Evolutionary conservation across 2,888 invertebrate species (phyloP).

Genomic region (Tinea semifulvella): DNA sequence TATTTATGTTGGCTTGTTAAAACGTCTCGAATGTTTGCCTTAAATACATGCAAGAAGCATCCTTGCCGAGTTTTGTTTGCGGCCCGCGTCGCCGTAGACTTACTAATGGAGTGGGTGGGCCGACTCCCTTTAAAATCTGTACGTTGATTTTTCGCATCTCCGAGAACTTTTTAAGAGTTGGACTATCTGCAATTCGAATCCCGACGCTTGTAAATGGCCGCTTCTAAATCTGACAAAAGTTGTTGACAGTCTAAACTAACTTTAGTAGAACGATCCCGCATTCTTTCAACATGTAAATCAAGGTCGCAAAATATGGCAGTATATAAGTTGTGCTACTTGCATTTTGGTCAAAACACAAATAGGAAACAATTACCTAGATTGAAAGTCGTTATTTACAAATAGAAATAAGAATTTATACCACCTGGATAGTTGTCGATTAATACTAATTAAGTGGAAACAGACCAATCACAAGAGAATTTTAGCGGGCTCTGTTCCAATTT

Average conservation of each 20-base stretch:
- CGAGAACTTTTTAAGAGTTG: neutral
- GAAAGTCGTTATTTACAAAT: constrained; percentile 4
- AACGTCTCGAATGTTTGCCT: constrained; percentile 34
- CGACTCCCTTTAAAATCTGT: constrained; percentile 48
- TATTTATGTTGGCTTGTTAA: constrained; percentile 40
- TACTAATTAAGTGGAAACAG: constrained; percentile 65
- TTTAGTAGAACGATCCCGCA: too few species aligned
- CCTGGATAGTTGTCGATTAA: constrained; percentile 52
- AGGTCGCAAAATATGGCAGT: too few species aligned
- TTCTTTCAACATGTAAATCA: too few species aligned
- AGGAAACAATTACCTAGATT: too few species aligned
- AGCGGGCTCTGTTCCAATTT: constrained; percentile 66
- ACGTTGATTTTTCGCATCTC: constrained; percentile 49
- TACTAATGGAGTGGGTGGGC: constrained; percentile 50
- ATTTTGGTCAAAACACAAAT: too few species aligned
- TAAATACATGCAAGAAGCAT: constrained; percentile 46
- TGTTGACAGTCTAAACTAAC: too few species aligned
- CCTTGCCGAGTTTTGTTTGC: constrained; percentile 42
- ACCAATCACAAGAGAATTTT: constrained; percentile 63
- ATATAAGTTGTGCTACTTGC: too few species aligned
- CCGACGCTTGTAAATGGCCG: too few species aligned
- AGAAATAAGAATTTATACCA: constrained; percentile 20
- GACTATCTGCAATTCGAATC: too few species aligned
- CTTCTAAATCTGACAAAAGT: too few species aligned
- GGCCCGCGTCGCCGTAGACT: constrained; percentile 35